phyloP scores from a whole-genome alignment of 2,888 invertebrate species.

The Oegoconia quadripuncta region DNA sequence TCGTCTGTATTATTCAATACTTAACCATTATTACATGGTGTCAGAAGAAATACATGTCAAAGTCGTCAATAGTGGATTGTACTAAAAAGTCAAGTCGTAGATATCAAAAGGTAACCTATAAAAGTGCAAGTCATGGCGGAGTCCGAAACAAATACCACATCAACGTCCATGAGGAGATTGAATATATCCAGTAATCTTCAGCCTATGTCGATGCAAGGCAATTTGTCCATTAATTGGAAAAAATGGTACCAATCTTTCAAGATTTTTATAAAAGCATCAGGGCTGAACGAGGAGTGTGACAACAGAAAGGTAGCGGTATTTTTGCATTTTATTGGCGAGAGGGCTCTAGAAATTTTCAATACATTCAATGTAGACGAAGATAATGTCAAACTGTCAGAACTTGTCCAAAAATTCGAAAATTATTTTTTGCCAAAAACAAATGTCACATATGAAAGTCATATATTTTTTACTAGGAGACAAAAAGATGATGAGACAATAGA shows the following conservation, averaged over 20 bases:
- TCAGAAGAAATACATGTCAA: no score
- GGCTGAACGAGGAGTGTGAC: constrained; percentile 15
- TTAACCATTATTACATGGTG: no score
- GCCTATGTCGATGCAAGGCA: neutral
- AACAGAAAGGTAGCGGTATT: constrained; percentile 17
- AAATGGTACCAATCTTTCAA: constrained; percentile 1
- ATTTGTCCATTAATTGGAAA: neutral
- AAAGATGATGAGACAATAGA: constrained; percentile 17
- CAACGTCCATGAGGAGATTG: no score
- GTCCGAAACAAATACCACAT: no score
- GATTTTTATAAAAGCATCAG: constrained; percentile 8
- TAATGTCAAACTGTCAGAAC: neutral
- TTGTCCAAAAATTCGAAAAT: constrained; percentile 10
- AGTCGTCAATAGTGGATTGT: no score
- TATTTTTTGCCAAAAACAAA: constrained; percentile 13
- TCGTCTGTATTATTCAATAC: no score
- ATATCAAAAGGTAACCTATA: no score
- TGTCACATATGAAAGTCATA: constrained; percentile 16
- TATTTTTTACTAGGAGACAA: constrained; percentile 21
- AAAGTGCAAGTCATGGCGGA: no score
- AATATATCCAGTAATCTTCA: no score
- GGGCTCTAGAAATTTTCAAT: constrained; percentile 15
- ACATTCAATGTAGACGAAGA: constrained; percentile 15
- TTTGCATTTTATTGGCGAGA: constrained; percentile 18
- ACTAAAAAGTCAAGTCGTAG: no score